Evolutionary conservation across 2,888 invertebrate genomes (phyloP), one percentile per base, ranked within the genome.

Genomic region (Drosophila anomelani): DNA sequence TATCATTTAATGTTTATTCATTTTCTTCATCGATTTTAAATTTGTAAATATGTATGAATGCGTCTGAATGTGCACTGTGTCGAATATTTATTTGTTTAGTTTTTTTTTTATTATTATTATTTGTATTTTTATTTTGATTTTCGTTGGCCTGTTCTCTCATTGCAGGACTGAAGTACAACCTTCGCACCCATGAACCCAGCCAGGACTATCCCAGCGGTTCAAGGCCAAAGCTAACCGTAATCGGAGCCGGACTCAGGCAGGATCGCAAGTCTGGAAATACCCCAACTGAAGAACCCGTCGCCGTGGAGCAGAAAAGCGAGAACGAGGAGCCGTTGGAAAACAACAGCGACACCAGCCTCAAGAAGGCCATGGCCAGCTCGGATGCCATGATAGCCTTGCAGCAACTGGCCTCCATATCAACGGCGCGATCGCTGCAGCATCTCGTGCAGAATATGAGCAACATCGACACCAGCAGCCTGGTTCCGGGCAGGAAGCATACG

Each of bases 381-480:
- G 88, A 85, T 32, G 91, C 92, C 15, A 57, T 92, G 56, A 91
- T 92, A 60, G 92, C 92, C 0, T 69, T 92, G 9, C 90, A 91
- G 53, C 92, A 92, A 68, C 64, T 92, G 78, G 92, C 92, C 10
- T 91, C 92, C 15, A 91, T 92, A 60, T 91, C 92, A 20, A 89
- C 90, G 23, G 80, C 87, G 0, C 85, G 85, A 59, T 79, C 87
- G 15, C 70, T 91, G 76, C 89, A 91, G 55, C 89, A 90, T 23
- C 62, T 92, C 12, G 77, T 90, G 8, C 90, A 91, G 58, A 85
- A 81, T 55, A 74, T 91, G 55, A 79, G 90, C 43, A 74, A 90
- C 39, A 74, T 88, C 0, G 90, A 88, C 61, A 84, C 84, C 23
- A 89, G 86, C 51, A 80, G 56, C 34, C 64, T 91, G 60, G 74